A percentile compares a stretch with the other conserved stretches of the same genome.
These are phyloP conservation scores for Xestoiulus laeticollis DNA, from an alignment of 2,888 invertebrate species.

Conservation along the genomic window DNA sequence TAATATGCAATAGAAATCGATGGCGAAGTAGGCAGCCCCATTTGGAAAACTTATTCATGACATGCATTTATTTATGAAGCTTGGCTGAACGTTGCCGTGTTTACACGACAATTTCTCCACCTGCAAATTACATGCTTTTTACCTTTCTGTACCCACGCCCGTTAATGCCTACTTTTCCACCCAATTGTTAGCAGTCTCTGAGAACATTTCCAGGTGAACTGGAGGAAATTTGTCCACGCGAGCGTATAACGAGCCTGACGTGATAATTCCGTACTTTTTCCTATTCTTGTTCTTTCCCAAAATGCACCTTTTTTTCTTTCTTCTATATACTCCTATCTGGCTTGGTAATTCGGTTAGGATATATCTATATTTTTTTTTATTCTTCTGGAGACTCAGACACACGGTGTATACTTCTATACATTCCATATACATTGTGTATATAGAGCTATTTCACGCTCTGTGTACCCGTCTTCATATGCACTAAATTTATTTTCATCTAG, in stretches of 20 bases:
- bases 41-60: neutral
- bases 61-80: slow-evolving; percentile 24
- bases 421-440: neutral
- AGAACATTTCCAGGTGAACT: slow-evolving; percentile 19
- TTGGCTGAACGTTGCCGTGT: neutral
- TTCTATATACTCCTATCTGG: neutral
- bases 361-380: neutral
- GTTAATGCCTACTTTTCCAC: slow-evolving; percentile 5
- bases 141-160: neutral
- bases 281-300: neutral
- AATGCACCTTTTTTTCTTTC: neutral
- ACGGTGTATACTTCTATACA: neutral
- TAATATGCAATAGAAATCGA: slow-evolving; percentile 1
- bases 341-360: neutral
- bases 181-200: slow-evolving; percentile 12
- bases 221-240: neutral
- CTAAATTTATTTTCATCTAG: neutral
- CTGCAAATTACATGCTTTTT: slow-evolving; percentile 30
- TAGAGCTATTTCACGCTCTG: neutral
- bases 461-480: neutral
- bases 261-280: slow-evolving; percentile 15
- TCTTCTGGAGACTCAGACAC: neutral
- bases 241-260: slow-evolving; percentile 34
- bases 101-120: slow-evolving; percentile 23
- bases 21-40: neutral